Conservation (phyloP, 2,888 invertebrate genomes). For the Apeira syringaria region DNA sequence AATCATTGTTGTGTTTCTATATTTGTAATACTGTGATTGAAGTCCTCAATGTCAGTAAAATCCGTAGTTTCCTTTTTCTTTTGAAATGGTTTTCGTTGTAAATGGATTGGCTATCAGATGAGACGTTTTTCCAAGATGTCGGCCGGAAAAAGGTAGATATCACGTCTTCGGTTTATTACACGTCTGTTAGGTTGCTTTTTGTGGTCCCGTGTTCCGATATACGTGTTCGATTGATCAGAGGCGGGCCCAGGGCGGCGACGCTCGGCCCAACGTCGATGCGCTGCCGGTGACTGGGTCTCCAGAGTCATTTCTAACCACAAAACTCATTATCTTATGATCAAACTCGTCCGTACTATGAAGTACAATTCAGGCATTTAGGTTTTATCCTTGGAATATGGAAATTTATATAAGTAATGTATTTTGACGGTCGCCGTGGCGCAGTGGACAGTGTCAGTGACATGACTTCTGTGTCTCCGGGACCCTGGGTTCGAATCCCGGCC, state of each 20-base stretch:
- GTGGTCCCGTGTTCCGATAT: slow-evolving; percentile 60
- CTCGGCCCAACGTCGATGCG: not conserved
- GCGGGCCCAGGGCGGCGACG: slow-evolving; percentile 6
- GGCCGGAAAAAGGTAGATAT: slow-evolving; percentile 56
- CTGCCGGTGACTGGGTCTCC: not conserved
- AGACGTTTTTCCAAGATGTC: slow-evolving; percentile 50
- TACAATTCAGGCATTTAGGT: too few relatives aligned
- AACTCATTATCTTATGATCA: too few relatives aligned
- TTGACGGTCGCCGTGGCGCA: too few relatives aligned
- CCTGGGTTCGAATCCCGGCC: too few relatives aligned
- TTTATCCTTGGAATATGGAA: too few relatives aligned
- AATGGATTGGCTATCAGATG: slow-evolving; percentile 39
- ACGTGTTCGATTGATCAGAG: slow-evolving; percentile 62
- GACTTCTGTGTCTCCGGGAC: too few relatives aligned
- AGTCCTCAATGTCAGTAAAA: slow-evolving; percentile 18
- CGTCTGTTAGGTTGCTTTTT: slow-evolving; percentile 62
- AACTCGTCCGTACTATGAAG: too few relatives aligned
- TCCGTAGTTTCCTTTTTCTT: slow-evolving; percentile 28
- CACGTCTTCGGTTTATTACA: slow-evolving; percentile 78
- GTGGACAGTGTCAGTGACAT: too few relatives aligned
- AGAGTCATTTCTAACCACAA: too few relatives aligned
- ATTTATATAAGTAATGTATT: too few relatives aligned
- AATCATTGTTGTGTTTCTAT: slow-evolving; percentile 12
- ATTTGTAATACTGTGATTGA: slow-evolving; percentile 14
- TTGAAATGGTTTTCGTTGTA: slow-evolving; percentile 37